These are phyloP conservation scores for Agrochola litura DNA, from an alignment of 2,888 invertebrate species.

Conservation along the genomic window DNA sequence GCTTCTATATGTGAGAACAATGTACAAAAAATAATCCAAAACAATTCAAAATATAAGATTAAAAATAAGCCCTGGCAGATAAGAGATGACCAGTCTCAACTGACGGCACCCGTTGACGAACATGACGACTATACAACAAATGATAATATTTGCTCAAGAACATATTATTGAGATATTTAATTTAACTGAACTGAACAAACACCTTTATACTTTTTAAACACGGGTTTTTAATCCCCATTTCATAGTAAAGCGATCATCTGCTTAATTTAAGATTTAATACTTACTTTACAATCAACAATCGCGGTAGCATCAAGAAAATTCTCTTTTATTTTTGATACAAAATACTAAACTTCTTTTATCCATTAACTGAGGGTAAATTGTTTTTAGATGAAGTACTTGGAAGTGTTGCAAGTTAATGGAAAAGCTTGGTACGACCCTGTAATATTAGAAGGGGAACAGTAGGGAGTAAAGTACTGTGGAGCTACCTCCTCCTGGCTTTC, in stretches of 20 bases:
- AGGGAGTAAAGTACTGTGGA: constrained; percentile 47
- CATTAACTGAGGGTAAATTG: constrained; percentile 67
- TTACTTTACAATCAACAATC: constrained; percentile 24
- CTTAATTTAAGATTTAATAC: not conserved
- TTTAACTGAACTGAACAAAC: not conserved
- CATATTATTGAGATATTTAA: too few species aligned
- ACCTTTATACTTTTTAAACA: not conserved
- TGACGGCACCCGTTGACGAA: too few species aligned
- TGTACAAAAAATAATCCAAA: too few species aligned
- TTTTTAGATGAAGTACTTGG: constrained; percentile 66
- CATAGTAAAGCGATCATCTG: not conserved
- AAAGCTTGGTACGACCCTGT: constrained; percentile 72
- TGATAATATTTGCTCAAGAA: too few species aligned
- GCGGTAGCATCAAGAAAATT: constrained; percentile 30
- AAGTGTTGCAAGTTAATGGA: constrained; percentile 77
- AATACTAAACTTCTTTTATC: constrained; percentile 63
- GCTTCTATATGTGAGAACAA: too few species aligned
- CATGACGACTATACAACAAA: too few species aligned
- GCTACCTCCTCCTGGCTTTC: constrained; percentile 57
- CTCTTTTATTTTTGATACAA: constrained; percentile 53
- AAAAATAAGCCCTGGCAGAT: too few species aligned
- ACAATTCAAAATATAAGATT: too few species aligned
- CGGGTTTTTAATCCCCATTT: not conserved
- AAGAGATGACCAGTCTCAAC: too few species aligned
- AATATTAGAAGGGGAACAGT: constrained; percentile 57